A percentile compares a stretch with the other conserved stretches of the same genome.
Conservation (phyloP, 2,888 invertebrate genomes). For the Sisyra nigra region DNA sequence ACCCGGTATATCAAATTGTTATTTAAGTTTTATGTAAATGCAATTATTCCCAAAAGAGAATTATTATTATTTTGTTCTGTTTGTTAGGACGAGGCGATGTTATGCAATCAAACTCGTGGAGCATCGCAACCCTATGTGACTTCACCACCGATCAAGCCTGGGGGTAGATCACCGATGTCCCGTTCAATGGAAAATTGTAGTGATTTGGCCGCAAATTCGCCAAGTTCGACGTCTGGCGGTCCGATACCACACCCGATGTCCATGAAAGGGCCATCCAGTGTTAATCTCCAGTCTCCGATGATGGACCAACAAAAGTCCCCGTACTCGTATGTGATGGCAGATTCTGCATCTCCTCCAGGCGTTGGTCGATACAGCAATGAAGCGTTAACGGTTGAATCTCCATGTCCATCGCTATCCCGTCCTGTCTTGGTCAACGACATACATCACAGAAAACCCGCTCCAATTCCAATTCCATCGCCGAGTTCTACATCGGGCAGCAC, state of each 20-base stretch:
- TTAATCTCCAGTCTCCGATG: not conserved
- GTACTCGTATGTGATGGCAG: not conserved
- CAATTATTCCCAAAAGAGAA: not conserved
- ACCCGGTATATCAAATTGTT: too few relatives aligned
- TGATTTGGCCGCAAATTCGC: constrained; percentile 44
- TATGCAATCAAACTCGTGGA: not conserved
- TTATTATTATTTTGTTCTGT: not conserved
- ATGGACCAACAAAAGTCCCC: constrained; percentile 1
- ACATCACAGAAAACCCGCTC: not conserved
- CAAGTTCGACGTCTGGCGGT: constrained; percentile 33
- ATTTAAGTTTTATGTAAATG: too few relatives aligned
- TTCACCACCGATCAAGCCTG: not conserved
- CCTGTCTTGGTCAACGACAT: not conserved
- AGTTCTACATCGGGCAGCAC: constrained; percentile 2
- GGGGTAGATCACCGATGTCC: constrained; percentile 7
- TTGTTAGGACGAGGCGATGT: constrained; percentile 7
- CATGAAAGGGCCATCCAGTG: not conserved
- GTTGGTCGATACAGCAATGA: too few relatives aligned
- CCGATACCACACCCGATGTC: not conserved
- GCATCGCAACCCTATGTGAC: not conserved
- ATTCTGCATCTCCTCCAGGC: not conserved
- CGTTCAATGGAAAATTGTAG: constrained; percentile 23
- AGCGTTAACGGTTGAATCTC: not conserved
- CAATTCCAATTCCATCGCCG: not conserved
- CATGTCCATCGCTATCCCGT: not conserved